Evolutionary conservation across 2,797 vertebrate genomes (phyloP).

Genomic region (Cheirogaleus major): DNA sequence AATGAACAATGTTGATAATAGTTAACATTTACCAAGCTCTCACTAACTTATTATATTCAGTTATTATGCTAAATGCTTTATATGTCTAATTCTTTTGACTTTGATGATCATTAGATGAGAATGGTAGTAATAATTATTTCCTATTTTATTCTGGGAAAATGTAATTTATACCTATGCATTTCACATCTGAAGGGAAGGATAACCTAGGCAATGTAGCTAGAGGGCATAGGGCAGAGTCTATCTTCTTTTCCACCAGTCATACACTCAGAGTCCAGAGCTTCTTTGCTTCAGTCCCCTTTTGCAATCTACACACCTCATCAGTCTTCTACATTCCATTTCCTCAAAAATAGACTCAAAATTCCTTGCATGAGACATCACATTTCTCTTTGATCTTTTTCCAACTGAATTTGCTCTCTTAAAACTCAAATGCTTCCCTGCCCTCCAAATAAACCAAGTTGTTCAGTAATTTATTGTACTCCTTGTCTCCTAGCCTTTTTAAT

Average conservation of each 20-base stretch:
- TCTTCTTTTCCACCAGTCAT: too few species aligned
- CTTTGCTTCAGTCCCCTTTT: background rate
- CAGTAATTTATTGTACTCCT: background rate
- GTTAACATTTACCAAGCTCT: background rate
- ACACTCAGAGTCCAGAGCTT: too few species aligned
- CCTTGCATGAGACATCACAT: background rate
- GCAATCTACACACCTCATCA: background rate
- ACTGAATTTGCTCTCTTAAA: background rate
- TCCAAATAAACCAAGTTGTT: background rate
- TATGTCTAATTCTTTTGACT: background rate
- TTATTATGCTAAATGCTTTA: background rate
- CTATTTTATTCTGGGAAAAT: background rate
- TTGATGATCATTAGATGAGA: background rate
- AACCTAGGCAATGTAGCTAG: too few species aligned
- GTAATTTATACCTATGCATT: background rate
- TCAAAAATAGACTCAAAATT: background rate
- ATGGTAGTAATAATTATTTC: background rate
- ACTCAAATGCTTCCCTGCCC: background rate
- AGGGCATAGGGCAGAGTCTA: background rate
- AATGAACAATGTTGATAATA: background rate
- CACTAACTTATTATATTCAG: background rate
- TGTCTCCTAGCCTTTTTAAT: background rate
- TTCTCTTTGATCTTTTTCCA: background rate
- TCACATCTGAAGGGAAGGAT: background rate
- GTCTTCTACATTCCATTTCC: background rate